phyloP scores from a whole-genome alignment of 2,888 invertebrate species.

The Acrobasis suavella region DNA sequence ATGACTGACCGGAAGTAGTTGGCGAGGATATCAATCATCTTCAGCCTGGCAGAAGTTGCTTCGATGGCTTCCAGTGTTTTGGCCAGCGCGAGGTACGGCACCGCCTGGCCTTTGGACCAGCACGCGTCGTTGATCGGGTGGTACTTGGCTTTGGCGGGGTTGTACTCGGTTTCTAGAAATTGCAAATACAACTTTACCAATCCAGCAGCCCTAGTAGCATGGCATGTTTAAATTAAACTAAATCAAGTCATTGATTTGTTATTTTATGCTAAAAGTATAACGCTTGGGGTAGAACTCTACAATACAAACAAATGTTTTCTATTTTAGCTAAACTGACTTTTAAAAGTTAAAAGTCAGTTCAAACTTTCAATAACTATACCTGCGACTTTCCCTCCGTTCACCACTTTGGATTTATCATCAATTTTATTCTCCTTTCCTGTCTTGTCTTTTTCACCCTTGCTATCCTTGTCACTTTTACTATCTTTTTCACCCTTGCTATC shows the following conservation, averaged over 20 bases:
- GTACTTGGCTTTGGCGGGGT: slow-evolving; percentile 88
- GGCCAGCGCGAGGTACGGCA: slow-evolving; percentile 96
- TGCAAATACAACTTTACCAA: not conserved
- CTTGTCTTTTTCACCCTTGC: slow-evolving; percentile 28
- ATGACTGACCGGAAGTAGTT: slow-evolving; percentile 96
- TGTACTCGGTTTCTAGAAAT: slow-evolving; percentile 77
- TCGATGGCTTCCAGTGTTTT: slow-evolving; percentile 96
- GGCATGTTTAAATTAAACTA: too few relatives aligned
- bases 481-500: slow-evolving; percentile 14
- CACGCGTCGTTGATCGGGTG: slow-evolving; percentile 92
- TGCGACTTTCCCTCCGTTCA: slow-evolving; percentile 36
- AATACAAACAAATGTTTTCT: too few relatives aligned
- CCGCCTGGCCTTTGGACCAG: slow-evolving; percentile 89
- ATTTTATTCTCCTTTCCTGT: slow-evolving; percentile 25
- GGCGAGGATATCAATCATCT: slow-evolving; percentile 94
- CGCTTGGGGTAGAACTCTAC: too few relatives aligned
- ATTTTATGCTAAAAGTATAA: too few relatives aligned
- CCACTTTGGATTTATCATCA: slow-evolving; percentile 32
- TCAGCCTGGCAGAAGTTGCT: slow-evolving; percentile 90
- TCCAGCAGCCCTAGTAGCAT: too few relatives aligned
- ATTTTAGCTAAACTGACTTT: too few relatives aligned
- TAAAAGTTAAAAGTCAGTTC: too few relatives aligned
- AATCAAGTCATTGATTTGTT: too few relatives aligned
- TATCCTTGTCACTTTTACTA: slow-evolving; percentile 19
- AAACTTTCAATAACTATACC: slow-evolving; percentile 37